phyloP scores from a whole-genome alignment of 1,140 invertebrate species.

The Hydropsyche tenuis region DNA sequence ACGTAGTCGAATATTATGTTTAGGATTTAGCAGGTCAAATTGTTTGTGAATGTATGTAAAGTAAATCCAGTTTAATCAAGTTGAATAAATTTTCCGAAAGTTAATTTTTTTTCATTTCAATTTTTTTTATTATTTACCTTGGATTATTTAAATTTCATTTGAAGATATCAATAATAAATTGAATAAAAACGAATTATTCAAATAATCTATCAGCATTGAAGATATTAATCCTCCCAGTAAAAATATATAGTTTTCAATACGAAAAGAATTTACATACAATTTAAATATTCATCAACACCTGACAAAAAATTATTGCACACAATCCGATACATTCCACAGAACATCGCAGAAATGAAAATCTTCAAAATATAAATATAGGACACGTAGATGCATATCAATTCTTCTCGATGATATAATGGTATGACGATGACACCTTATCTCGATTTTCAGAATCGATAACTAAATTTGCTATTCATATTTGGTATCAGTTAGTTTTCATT shows the following conservation, averaged over 20 bases:
- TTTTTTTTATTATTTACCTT: not conserved
- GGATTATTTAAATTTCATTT: not conserved
- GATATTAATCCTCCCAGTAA: too few relatives aligned
- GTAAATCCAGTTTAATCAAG: constrained; percentile 48
- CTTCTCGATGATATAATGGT: not conserved
- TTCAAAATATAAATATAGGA: too few relatives aligned
- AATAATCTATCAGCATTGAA: too few relatives aligned
- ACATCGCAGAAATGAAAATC: too few relatives aligned
- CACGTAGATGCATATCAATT: not conserved
- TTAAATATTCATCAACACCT: too few relatives aligned
- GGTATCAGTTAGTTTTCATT: constrained; percentile 3
- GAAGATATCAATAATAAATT: too few relatives aligned
- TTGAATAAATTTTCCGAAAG: constrained; percentile 50
- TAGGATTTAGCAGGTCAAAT: constrained; percentile 45
- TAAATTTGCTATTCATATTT: not conserved
- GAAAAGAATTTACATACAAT: too few relatives aligned
- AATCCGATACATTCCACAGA: too few relatives aligned
- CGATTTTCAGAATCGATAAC: constrained; percentile 16
- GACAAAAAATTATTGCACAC: too few relatives aligned
- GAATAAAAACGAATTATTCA: too few relatives aligned
- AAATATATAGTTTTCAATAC: too few relatives aligned
- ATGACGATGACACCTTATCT: constrained; percentile 7
- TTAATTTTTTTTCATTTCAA: constrained; percentile 23
- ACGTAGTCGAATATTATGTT: constrained; percentile 47
- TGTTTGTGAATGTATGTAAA: constrained; percentile 51